Conservation (phyloP, 1,140 invertebrate species). For the Gryon sp. region DNA sequence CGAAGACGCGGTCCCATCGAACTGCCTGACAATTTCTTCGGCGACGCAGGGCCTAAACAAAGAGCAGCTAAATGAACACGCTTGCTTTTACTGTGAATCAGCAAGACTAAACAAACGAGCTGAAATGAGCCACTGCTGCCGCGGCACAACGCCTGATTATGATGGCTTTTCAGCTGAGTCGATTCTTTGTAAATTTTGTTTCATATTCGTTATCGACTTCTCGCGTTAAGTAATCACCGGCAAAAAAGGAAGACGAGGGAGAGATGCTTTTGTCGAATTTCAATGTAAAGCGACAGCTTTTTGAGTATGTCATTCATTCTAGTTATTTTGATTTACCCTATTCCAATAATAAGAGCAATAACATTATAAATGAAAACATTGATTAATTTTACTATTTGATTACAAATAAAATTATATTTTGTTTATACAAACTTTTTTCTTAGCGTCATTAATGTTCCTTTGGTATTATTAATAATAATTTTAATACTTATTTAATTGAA, state of each 20-base stretch:
- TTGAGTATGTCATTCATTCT: too few species aligned
- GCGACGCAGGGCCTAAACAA: slow-evolving; percentile 24
- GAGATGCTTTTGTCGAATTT: too few species aligned
- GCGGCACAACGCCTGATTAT: slow-evolving; percentile 32
- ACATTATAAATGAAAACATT: too few species aligned
- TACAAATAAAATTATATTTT: too few species aligned
- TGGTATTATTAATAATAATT: too few species aligned
- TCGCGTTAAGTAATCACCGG: slow-evolving; percentile 11
- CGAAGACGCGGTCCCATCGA: slow-evolving; percentile 24
- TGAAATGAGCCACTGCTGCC: slow-evolving; percentile 30
- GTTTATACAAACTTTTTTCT: too few species aligned
- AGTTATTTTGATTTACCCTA: too few species aligned
- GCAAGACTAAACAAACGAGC: slow-evolving; percentile 34
- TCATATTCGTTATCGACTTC: slow-evolving; percentile 30
- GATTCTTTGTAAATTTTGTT: slow-evolving; percentile 35
- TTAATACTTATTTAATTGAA: too few species aligned
- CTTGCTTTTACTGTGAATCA: slow-evolving; percentile 36
- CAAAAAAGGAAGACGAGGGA: background rate
- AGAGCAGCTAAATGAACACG: slow-evolving; percentile 6
- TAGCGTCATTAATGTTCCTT: too few species aligned
- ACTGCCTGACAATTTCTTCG: slow-evolving; percentile 36
- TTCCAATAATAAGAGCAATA: too few species aligned
- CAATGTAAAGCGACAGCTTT: too few species aligned
- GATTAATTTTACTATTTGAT: too few species aligned
- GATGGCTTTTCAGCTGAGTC: slow-evolving; percentile 33